Evolutionary conservation across 2,797 vertebrate genomes (phyloP), one percentile per base, ranked within the genome.

Genomic region (Chiroxiphia lanceolata): DNA sequence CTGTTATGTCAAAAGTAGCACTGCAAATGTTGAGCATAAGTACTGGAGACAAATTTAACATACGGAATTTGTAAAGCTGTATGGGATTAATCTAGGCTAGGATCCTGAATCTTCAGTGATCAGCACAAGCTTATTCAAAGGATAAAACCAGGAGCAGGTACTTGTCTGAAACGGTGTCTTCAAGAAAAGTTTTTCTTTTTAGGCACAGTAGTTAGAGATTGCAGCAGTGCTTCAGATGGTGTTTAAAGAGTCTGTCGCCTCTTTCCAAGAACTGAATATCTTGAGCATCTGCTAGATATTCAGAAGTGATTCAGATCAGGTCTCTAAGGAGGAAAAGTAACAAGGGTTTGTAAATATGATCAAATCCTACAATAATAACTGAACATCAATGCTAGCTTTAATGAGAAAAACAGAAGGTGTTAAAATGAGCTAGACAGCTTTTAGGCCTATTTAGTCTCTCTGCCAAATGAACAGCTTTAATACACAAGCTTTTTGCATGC

Each of bases 381-480:
- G 86, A 89, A 87, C n/a, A 67, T 91, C 78, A 95, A 71, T 65
- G 64, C 45, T 64, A 85, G 81, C n/a, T 74, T 69, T 94, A 95
- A 92, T 6, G 44, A 97, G 79, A 85, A 93, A 96, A 90, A 40
- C 65, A 89, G 40, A 68, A 79, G 90, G 72, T 83, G n/a, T 63
- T 92, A 83, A 97, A 96, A 94, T 61, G 25, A 94, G 20, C 56
- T 86, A 42, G 74, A 83, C 93, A 80, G 77, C 60, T 92, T 96
- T 68, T 60, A 92, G 56, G 57, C 63, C 45, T 84, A 56, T 82
- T 85, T 85, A 71, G 51, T 81, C 25, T 65, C 44, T 42, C 70
- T 91, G 77, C 70, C 91, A 96, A 95, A 83, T 76, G 65, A 96
- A 78, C 42, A 89, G 80, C 33, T 96, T 93, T 88, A 51, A 81